Evolutionary conservation across 1,140 invertebrate genomes (phyloP), one percentile per base, ranked within the genome.

Genomic region (Papilio helenus): DNA sequence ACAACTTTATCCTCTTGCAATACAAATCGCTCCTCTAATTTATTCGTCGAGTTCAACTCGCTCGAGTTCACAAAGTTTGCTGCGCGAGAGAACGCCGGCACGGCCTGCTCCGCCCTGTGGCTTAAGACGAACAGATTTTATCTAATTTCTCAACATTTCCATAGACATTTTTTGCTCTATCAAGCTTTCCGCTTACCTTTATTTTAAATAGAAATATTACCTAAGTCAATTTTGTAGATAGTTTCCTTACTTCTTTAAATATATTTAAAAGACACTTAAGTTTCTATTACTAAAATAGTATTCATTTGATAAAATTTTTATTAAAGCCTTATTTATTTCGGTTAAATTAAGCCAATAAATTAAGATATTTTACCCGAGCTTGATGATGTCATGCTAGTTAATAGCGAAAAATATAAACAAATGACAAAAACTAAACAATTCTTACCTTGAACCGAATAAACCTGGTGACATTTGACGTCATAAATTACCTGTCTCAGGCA

Each of bases 11-110:
- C 82, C 81, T 26, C 80, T 79, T 42, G 83, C 82, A 79, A 85
- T 87, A 89, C 86, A 87, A 87, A 87, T 90, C 82, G 83, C 85
- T 82, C 84, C 85, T 83, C 82, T 88, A 87, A 90, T 87, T 88
- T 90, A 88, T 89, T 86, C 83, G 79, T 78, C 81, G 81, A 88
- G 84, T 84, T 83, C 76, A 86, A 85, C 84, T 85, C 80, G 71
- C 79, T 76, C 72, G 83, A 82, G 82, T 87, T 84, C 82, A 80
- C 80, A 82, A 86, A 88, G 74, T 87, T 85, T 82, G 71, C 58
- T 83, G 84, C 76, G 65, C 42, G 58, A 77, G 72, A 12, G 71
- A 74, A 18, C 34, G 34, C 34, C 34, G 34, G 34, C 34, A 7
- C 5, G 34, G 34, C n/a, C n/a, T n/a, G n/a, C 74, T 16, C 42